Evolutionary conservation across 2,888 invertebrate species (phyloP), one percentile per base, ranked within the genome.

Genomic region (Apamea epomidion): DNA sequence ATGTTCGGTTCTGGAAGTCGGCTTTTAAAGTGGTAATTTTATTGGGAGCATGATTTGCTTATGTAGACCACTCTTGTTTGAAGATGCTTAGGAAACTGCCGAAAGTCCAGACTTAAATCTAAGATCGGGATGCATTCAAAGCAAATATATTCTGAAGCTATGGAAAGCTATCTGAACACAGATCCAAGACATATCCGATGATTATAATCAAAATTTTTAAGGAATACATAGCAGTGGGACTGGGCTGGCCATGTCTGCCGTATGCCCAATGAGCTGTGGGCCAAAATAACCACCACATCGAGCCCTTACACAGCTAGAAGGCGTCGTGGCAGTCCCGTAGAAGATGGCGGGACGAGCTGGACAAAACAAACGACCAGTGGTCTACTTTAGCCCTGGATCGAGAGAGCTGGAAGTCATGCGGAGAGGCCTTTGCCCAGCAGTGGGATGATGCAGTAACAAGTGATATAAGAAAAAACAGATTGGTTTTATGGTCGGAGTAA

Each of bases 11-110:
- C 75, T 74, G 76, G 76, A 86, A 77, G 80, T 82, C 76, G 65
- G 76, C 58, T 72, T 82, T 88, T 77, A 81, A 83, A 83, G 83
- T 88, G 67, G 68, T 73, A 60, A 79, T 85, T 87, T 78, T 85
- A 86, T 88, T 88, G 74, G 51, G 3, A 72, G 21, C 67, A 74
- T 58, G 42, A 70, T 71, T 71, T 69, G 73, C 60, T 51, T 58
- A 76, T 72, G 8, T 69, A 51, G 21, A 69, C 65, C 29, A 18
- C 6, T 70, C 14, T 70, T 54, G 6, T 54, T 42, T 48, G 25
- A 21, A 21, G 10, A 29, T 69, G 14, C 6, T 16, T 18, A 2
- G 42, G n/a, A 1, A 67, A 32, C 21, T 67, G 25, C 8, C 4
- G 21, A 45, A 54, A 81, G 14, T 12, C 14, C 29, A 18, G 6